These are phyloP conservation scores for Lucilia sericata DNA, from an alignment of 1,140 invertebrate genomes.

Conservation along the genomic window DNA sequence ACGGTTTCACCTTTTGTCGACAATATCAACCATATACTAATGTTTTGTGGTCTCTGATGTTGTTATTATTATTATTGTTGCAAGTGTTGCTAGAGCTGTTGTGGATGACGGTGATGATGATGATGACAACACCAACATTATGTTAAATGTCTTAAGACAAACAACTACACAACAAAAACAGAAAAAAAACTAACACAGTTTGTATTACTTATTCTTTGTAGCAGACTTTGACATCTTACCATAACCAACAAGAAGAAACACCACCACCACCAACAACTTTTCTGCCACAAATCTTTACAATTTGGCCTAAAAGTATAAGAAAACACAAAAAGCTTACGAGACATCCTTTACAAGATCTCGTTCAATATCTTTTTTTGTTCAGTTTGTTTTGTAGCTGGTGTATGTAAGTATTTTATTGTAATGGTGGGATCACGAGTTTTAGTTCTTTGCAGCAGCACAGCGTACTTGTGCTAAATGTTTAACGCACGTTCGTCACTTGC, in stretches of 20 bases:
- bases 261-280: not conserved
- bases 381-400: not conserved
- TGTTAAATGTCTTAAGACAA: constrained; percentile 29
- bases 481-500: constrained; percentile 42
- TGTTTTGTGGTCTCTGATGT: not conserved
- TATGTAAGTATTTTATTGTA: constrained; percentile 10
- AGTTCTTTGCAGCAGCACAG: constrained; percentile 18
- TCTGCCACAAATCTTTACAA: not conserved
- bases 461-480: constrained; percentile 39
- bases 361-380: constrained; percentile 23
- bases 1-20: not conserved
- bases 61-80: too few relatives aligned
- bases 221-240: constrained; percentile 32
- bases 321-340: too few relatives aligned
- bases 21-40: not conserved
- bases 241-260: not conserved
- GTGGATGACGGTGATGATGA: not conserved
- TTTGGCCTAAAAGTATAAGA: too few relatives aligned
- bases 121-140: constrained; percentile 22
- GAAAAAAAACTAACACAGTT: not conserved
- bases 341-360: constrained; percentile 28
- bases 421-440: constrained; percentile 42
- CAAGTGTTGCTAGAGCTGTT: not conserved
- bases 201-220: too few relatives aligned
- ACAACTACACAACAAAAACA: not conserved